Percentiles rank a stretch among this genome's conserved stretches.
Evolutionary conservation across 2,797 vertebrate species (phyloP).

Genomic region (Lemur catta): DNA sequence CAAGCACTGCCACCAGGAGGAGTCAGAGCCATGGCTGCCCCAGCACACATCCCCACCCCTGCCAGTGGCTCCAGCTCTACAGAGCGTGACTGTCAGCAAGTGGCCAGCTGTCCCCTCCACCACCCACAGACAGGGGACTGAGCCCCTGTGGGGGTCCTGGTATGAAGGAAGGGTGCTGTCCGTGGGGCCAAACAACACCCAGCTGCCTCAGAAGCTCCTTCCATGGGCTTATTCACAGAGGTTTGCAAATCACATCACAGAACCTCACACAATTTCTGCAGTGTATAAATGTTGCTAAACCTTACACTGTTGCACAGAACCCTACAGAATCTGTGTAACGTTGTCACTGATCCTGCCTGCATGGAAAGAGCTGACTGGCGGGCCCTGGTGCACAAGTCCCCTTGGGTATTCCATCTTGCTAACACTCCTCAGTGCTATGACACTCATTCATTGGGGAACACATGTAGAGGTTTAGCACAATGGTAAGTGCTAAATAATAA

Average conservation of each 20-base stretch:
- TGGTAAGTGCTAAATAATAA: neutral
- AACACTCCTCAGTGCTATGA: neutral
- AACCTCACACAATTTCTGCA: neutral
- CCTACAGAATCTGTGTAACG: neutral
- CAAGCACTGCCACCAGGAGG: neutral
- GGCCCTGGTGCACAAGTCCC: neutral
- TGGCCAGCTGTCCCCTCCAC: neutral
- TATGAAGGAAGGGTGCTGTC: neutral
- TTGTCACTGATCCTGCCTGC: neutral
- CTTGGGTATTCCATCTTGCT: neutral
- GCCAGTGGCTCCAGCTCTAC: neutral
- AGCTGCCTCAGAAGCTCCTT: neutral
- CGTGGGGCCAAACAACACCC: neutral
- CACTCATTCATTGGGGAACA: neutral
- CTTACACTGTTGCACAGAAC: neutral
- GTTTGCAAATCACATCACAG: neutral
- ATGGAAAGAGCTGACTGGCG: neutral
- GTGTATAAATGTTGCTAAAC: neutral
- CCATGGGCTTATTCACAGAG: neutral
- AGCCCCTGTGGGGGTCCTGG: neutral
- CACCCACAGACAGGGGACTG: neutral
- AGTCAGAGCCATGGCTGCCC: neutral
- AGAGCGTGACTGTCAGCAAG: neutral
- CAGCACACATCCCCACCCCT: neutral
- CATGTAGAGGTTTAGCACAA: neutral